Conservation (phyloP, 1,140 invertebrate species). For the Neodiprion pinetum region DNA sequence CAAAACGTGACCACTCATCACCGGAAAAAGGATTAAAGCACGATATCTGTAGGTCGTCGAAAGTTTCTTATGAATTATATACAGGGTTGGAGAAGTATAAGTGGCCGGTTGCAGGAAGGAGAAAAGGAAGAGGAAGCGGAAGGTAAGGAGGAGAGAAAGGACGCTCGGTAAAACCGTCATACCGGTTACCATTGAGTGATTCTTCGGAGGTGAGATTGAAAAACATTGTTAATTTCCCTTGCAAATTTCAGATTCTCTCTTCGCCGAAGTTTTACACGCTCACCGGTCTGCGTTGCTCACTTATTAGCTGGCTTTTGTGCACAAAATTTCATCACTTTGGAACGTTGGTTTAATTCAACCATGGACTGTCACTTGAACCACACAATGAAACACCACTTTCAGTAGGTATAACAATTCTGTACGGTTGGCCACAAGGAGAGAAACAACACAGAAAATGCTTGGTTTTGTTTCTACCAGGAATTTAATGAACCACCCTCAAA, state of each 20-base stretch:
- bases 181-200: too few relatives aligned
- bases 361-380: too few relatives aligned
- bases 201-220: conserved; percentile 24
- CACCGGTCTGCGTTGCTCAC: too few relatives aligned
- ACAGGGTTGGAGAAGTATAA: background rate
- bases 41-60: conserved; percentile 26
- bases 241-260: conserved; percentile 41
- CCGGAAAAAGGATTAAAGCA: too few relatives aligned
- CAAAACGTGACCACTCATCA: too few relatives aligned
- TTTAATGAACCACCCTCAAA: background rate
- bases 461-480: background rate
- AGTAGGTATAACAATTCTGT: background rate
- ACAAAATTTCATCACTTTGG: too few relatives aligned
- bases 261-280: background rate
- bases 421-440: background rate
- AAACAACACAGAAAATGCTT: background rate
- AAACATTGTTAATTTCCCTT: conserved; percentile 52
- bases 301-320: too few relatives aligned
- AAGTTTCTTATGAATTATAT: conserved; percentile 34
- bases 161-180: too few relatives aligned
- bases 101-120: background rate
- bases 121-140: background rate
- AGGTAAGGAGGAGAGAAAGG: conserved; percentile 29
- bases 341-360: too few relatives aligned
- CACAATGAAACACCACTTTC: too few relatives aligned